Evolutionary conservation across 2,888 invertebrate species (phyloP), one percentile per base, ranked within the genome.

Genomic region (Coremacera marginata): DNA sequence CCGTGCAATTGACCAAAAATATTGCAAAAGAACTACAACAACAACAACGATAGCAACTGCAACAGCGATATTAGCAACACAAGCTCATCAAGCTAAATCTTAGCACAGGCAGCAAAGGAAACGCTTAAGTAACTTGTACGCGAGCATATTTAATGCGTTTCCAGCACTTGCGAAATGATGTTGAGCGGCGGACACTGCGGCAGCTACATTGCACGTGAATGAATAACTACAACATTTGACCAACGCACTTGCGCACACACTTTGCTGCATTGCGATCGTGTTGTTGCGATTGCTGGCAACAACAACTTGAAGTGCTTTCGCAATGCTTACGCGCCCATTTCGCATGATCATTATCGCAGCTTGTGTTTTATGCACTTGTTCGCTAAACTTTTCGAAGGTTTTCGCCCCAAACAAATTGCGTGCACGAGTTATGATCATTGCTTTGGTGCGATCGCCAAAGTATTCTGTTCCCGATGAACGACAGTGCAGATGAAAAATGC

Each of bases 281-380:
- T 16, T 63, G 27, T 31, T 31, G 31, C 31, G 31, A 31, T 31
- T 31, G 31, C 31, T 31, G 31, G 5, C 31, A 31, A 31, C 31
- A 31, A 5, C 3, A 22, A 19, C 37, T 31, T 22, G 22, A 22
- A 27, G 11, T 60, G 37, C 25, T 19, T 73, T 63, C n/a, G 51
- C 37, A 73, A 25, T 27, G 25, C 37, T 84, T 83, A 85, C 84
- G 84, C 84, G 84, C 84, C 84, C 82, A 83, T 84, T 84, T 83
- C 80, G 84, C 83, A 82, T 84, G 85, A 85, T 85, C 84, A 85
- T 85, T 84, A 85, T 85, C 85, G 81, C 85, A 74, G 78, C 81
- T 82, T 84, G 82, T 82, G 82, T 79, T 85, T 84, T 84, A 34
- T 22, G n/a, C 60, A 75, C 44, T 37, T 68, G n/a, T 70, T 82